A percentile compares a stretch with the other conserved stretches of the same genome.
Conservation (phyloP, 2,888 invertebrate species). For the Ectobius pallidus region DNA sequence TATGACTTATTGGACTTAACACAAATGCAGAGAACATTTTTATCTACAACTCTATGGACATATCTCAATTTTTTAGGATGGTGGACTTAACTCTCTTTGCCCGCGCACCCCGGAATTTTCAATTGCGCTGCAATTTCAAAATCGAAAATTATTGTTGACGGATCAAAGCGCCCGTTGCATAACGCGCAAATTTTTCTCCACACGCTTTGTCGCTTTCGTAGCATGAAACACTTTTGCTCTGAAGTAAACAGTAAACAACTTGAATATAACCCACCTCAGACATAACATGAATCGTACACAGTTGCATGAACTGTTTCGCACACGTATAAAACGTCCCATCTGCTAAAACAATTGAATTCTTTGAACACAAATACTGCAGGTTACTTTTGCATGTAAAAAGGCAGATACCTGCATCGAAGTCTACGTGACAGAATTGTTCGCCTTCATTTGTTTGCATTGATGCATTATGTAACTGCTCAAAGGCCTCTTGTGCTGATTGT, state of each 20-base stretch:
- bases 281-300: background rate
- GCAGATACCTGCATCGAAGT: background rate
- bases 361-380: background rate
- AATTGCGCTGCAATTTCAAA: no score
- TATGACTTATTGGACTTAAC: no score
- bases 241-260: background rate
- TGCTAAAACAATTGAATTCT: background rate
- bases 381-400: background rate
- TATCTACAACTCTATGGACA: no score
- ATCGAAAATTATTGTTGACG: background rate
- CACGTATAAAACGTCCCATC: conserved; percentile 6
- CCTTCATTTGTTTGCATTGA: background rate
- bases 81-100: no score
- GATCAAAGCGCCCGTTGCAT: background rate
- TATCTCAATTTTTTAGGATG: no score
- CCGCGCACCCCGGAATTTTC: no score
- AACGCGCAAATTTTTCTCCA: no score
- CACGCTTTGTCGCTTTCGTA: background rate
- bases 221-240: background rate
- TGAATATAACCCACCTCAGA: conserved; percentile 9
- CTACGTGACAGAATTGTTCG: background rate
- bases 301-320: background rate
- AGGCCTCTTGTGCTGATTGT: background rate
- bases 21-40: no score
- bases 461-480: conserved; percentile 1